Conservation (phyloP, 2,888 invertebrate species). For the Taphrorychus bicolor region DNA sequence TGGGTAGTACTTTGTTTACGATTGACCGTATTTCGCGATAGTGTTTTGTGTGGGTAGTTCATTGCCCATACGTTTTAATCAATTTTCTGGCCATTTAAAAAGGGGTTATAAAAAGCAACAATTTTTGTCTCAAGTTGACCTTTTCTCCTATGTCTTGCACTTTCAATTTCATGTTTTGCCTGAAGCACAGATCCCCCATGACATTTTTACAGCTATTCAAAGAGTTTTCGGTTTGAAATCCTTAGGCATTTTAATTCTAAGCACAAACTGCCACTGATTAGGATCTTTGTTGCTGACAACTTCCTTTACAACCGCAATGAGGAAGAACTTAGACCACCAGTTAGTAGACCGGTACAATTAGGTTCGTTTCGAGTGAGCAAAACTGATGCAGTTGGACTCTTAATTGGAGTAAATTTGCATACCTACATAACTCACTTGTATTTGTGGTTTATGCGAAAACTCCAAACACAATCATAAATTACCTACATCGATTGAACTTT, state of each 20-base stretch:
- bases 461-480: neutral
- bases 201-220: too few relatives aligned
- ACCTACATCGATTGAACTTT: neutral
- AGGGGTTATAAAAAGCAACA: too few relatives aligned
- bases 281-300: neutral
- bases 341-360: conserved; percentile 1
- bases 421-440: neutral
- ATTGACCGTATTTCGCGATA: neutral
- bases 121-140: too few relatives aligned
- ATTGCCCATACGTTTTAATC: too few relatives aligned
- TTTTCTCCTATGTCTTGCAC: too few relatives aligned
- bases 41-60: too few relatives aligned
- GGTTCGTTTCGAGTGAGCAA: neutral
- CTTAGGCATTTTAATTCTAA: neutral
- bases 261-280: neutral
- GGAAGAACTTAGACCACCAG: neutral
- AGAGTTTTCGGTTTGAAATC: too few relatives aligned
- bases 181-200: too few relatives aligned
- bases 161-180: too few relatives aligned
- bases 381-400: neutral
- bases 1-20: neutral
- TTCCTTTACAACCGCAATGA: neutral
- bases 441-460: too few relatives aligned
- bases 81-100: too few relatives aligned
- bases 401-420: neutral